Conservation (phyloP, 2,888 invertebrate species). For the Perithous albicinctus region DNA sequence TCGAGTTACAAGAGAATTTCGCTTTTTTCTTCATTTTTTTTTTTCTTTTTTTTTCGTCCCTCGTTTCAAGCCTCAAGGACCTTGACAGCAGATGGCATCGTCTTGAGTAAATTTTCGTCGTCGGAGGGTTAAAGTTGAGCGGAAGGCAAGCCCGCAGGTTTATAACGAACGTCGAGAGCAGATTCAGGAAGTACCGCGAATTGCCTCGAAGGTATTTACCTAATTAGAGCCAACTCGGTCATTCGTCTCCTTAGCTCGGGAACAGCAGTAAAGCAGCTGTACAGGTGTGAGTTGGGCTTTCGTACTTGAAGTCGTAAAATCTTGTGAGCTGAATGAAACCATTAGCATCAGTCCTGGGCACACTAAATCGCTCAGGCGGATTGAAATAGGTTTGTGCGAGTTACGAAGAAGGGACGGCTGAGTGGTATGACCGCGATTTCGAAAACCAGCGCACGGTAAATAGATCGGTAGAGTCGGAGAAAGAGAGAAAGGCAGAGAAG, state of each 20-base stretch:
- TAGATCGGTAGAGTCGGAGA: slow-evolving; percentile 21
- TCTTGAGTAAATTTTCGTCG: slow-evolving; percentile 57
- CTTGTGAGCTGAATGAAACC: slow-evolving; percentile 61
- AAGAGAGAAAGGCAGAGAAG: slow-evolving; percentile 12
- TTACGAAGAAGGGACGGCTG: slow-evolving; percentile 45
- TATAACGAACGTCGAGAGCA: slow-evolving; percentile 46
- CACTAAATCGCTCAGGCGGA: slow-evolving; percentile 66
- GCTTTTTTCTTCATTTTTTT: no score
- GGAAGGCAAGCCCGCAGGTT: background rate
- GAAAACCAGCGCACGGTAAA: slow-evolving; percentile 43
- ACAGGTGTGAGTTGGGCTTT: slow-evolving; percentile 56
- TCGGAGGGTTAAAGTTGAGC: slow-evolving; percentile 15
- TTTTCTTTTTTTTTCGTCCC: no score
- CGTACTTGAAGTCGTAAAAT: slow-evolving; percentile 72
- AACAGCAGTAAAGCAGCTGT: no score
- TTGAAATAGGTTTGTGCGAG: slow-evolving; percentile 73
- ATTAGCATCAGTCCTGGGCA: slow-evolving; percentile 47
- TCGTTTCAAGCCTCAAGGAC: slow-evolving; percentile 15
- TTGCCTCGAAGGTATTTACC: slow-evolving; percentile 73
- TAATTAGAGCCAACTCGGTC: slow-evolving; percentile 73
- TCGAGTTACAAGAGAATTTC: slow-evolving; percentile 29
- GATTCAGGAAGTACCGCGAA: slow-evolving; percentile 41
- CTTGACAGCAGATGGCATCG: slow-evolving; percentile 47
- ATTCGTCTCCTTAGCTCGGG: slow-evolving; percentile 62
- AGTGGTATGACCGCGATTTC: slow-evolving; percentile 62